These are phyloP conservation scores for Chaenogobius annularis DNA, from an alignment of 2,113 vertebrate genomes.

Conservation along the genomic window DNA sequence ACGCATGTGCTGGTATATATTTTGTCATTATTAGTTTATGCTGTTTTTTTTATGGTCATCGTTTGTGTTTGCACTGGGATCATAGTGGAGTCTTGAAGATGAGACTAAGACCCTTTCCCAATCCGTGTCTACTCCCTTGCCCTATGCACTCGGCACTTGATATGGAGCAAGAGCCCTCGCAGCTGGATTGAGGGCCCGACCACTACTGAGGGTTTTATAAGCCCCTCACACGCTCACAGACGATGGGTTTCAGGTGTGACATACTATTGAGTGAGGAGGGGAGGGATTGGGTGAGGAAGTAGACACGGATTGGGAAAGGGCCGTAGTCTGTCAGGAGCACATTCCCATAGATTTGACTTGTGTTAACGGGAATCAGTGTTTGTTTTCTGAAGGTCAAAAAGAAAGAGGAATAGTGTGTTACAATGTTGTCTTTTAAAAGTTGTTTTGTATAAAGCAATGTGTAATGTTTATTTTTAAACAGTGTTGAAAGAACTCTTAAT, in stretches of 20 bases:
- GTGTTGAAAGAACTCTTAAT: slow-evolving; percentile 32
- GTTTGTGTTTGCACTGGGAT: slow-evolving; percentile 17
- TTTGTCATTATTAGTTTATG: slow-evolving; percentile 35
- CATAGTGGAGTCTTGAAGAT: slow-evolving; percentile 27
- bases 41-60: slow-evolving; percentile 33
- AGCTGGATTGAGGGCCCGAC: no score
- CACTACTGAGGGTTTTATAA: no score
- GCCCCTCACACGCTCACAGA: no score
- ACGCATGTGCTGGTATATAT: slow-evolving; percentile 60
- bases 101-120: neutral
- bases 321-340: slow-evolving; percentile 13
- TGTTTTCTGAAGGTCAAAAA: slow-evolving; percentile 7
- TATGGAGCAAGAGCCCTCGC: no score
- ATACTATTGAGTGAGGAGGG: no score
- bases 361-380: slow-evolving; percentile 56
- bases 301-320: neutral
- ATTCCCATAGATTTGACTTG: slow-evolving; percentile 36
- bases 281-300: no score
- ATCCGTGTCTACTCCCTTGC: no score
- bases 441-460: slow-evolving; percentile 60
- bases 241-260: no score
- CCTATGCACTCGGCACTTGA: no score
- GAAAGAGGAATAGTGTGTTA: slow-evolving; percentile 20
- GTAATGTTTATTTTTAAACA: slow-evolving; percentile 55
- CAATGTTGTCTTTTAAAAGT: slow-evolving; percentile 46